Evolutionary conservation across 2,113 vertebrate genomes (phyloP), one percentile per base, ranked within the genome.

Genomic region (Riparia riparia): DNA sequence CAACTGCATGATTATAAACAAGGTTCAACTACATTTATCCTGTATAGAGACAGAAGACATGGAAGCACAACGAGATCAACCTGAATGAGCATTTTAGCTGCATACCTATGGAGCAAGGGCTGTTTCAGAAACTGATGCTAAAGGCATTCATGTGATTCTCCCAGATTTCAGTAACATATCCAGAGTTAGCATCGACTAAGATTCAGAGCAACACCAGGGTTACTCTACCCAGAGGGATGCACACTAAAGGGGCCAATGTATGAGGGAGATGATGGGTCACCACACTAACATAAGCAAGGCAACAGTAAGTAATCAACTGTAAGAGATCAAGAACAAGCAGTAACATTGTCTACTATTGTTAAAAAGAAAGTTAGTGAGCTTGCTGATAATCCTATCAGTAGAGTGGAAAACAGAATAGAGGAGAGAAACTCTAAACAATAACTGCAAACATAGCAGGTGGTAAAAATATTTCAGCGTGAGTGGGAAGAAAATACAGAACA

Each of bases 61-160:
- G 21, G 13, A 7, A 74, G 12, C 18, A 47, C 53, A 76, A 18
- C 4, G 10, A 70, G 24, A 68, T 60, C 28, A 60, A 63, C 14
- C 29, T 6, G 3, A 79, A 79, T 6, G 14, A 64, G 49, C 49
- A 68, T 60, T 85, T 73, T 10, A 76, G 44, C 57, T 50, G 22
- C 24, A 32, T 6, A 39, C 4, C 29, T 51, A 37, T 2, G 66
- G 25, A 71, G 53, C n/a, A 85, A 87, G 22, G 47, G 17, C 28
- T 63, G 3, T 50, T 85, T 47, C 29, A 26, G 49, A 73, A 58
- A 42, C 1, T 32, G 28, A 39, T 1, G 2, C 17, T 20, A 64
- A 71, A 60, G 17, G 18, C 10, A 44, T 24, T 65, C 0, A 0
- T 16, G 47, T 51, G 34, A 42, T 9, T 53, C 39, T 47, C 20